Base-by-base conservation (phyloP, 1,140 invertebrate genomes). In the Homarus americanus region DNA sequence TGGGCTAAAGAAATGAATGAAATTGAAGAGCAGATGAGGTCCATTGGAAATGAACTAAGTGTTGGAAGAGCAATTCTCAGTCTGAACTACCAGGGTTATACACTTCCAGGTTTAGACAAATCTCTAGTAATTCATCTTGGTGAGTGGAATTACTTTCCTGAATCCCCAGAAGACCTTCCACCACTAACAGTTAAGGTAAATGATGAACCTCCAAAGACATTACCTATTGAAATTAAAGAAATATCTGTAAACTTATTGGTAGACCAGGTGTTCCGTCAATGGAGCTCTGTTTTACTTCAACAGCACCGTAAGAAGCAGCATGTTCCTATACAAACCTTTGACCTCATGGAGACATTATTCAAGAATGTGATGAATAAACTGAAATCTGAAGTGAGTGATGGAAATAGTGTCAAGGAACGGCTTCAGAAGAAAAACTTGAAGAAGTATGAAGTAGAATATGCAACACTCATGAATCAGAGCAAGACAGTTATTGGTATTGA, bases 201-300 rank as follows among this genome's bases (percentile, higher is more conserved):
- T 82, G 79, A 84, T 73, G 73, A 82, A 44, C 10, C 36, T 3
- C 10, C 72, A 32, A 20, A 79, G 3, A 34, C 32, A 24, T 0
- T 84, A 17, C 24, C 72, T 49, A 17, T 69, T 7, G 36, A 44
- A 36, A 17, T 28, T 4, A 66, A 28, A 24, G n/a, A 38, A 32
- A 72, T 73, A 5, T 66, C 38, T 28, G n/a, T 91, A 0, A 38
- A 40, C 34, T 58, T 80, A 24, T 41, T 92, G 63, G 58, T 92
- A 34, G 63, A 78, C 9, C 32, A 89, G 20, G 36, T 91, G 9
- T 92, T 91, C 78, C 85, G 87, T 20, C 92, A 92, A 41, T 92
- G 92, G 92, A 92, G 91, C 79, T 87, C 92, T 44, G 79, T 92
- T 40, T 12, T 92, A 24, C 88, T 92, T 53, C 92, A 92, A 72